Percentiles rank a stretch among this genome's conserved stretches.
phyloP scores from a whole-genome alignment of 2,113 vertebrate genomes.

The Falco punctatus region DNA sequence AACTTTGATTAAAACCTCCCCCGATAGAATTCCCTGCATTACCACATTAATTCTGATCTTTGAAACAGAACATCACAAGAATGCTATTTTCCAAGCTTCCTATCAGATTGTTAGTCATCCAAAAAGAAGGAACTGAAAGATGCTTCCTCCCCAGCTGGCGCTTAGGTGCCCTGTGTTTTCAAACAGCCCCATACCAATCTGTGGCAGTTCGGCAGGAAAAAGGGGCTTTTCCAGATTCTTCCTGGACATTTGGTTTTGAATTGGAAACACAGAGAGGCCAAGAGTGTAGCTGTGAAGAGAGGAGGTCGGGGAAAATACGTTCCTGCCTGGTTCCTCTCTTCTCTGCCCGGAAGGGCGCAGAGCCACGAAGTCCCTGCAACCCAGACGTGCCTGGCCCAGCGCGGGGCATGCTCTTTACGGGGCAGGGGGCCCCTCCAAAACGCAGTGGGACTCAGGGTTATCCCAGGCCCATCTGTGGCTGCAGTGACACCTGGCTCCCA shows the following conservation, averaged over 20 bases:
- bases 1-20: neutral
- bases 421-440: neutral
- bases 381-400: accelerated
- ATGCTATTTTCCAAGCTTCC: neutral
- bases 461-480: neutral
- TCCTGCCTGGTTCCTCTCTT: neutral
- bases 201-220: neutral
- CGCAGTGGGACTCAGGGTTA: neutral
- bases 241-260: neutral
- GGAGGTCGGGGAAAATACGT: neutral
- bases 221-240: neutral
- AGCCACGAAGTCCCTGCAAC: neutral
- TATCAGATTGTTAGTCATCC: neutral
- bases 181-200: neutral
- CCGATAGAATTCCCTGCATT: neutral
- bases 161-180: neutral
- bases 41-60: neutral
- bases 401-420: accelerated
- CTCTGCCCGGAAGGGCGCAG: neutral
- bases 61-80: neutral
- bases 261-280: neutral
- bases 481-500: accelerated
- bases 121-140: neutral
- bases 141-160: neutral
- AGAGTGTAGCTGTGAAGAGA: neutral